phyloP scores from a whole-genome alignment of 1,140 invertebrate species.

The Medauroidea extradentata region DNA sequence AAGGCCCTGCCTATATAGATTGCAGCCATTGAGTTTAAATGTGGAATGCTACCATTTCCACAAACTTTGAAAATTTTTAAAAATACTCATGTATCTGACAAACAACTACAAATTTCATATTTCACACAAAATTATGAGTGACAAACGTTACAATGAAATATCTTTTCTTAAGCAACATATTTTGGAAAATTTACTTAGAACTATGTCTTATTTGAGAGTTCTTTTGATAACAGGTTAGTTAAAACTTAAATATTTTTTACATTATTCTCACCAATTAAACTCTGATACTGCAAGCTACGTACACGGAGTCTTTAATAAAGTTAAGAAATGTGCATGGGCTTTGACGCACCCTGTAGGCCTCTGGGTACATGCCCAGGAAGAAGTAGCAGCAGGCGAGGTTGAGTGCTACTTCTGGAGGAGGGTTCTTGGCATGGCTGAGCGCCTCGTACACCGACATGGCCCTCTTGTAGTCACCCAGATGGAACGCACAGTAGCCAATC shows the following conservation, averaged over 20 bases:
- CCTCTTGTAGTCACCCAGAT: conserved; percentile 88
- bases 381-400: conserved; percentile 95
- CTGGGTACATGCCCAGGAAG: conserved; percentile 81
- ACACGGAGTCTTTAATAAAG: too few species aligned
- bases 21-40: too few species aligned
- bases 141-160: too few species aligned
- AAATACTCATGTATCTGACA: too few species aligned
- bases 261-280: too few species aligned
- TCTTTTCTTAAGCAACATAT: too few species aligned
- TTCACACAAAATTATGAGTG: too few species aligned
- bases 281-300: too few species aligned
- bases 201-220: background rate
- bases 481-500: conserved; percentile 93
- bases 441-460: conserved; percentile 71
- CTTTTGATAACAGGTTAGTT: background rate
- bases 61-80: too few species aligned
- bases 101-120: too few species aligned
- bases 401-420: conserved; percentile 53
- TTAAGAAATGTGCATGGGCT: background rate
- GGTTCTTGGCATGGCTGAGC: conserved; percentile 41
- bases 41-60: too few species aligned
- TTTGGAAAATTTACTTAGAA: background rate
- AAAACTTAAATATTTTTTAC: background rate
- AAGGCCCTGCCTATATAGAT: too few species aligned
- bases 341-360: conserved; percentile 52